phyloP scores from a whole-genome alignment of 2,888 invertebrate genomes.

The Lochmaea crataegi region DNA sequence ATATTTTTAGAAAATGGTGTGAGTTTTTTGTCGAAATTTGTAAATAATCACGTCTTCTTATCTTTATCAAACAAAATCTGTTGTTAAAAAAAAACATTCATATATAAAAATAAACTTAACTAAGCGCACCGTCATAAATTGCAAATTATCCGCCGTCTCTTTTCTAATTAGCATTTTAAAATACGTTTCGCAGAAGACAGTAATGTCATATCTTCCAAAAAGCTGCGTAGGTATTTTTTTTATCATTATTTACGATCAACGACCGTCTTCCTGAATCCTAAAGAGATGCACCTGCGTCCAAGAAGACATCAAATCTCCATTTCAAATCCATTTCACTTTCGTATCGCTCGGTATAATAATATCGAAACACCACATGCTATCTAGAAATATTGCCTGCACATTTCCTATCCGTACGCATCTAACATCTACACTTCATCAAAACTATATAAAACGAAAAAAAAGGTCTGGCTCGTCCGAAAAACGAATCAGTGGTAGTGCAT shows the following conservation, averaged over 20 bases:
- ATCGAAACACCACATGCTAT: conserved; percentile 34
- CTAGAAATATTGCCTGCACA: conserved; percentile 39
- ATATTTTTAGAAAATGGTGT: no score
- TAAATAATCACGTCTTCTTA: background rate
- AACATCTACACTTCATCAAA: conserved; percentile 40
- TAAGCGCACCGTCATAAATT: background rate
- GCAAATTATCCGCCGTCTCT: background rate
- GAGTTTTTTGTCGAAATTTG: no score
- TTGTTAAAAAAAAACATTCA: background rate
- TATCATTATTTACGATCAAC: conserved; percentile 23
- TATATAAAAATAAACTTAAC: background rate
- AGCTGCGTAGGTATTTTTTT: background rate
- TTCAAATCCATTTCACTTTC: conserved; percentile 39
- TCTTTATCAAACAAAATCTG: background rate
- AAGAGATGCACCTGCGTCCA: conserved; percentile 28
- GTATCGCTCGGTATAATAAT: conserved; percentile 23
- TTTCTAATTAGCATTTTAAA: conserved; percentile 1
- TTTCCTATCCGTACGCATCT: conserved; percentile 30
- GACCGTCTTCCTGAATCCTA: conserved; percentile 23
- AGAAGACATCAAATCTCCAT: conserved; percentile 35
- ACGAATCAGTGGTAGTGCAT: conserved; percentile 8
- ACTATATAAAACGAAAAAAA: conserved; percentile 30
- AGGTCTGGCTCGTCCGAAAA: conserved; percentile 21
- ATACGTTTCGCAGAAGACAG: background rate
- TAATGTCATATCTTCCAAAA: background rate